phyloP scores from a whole-genome alignment of 2,888 invertebrate species.

The Spicauda simplicius region DNA sequence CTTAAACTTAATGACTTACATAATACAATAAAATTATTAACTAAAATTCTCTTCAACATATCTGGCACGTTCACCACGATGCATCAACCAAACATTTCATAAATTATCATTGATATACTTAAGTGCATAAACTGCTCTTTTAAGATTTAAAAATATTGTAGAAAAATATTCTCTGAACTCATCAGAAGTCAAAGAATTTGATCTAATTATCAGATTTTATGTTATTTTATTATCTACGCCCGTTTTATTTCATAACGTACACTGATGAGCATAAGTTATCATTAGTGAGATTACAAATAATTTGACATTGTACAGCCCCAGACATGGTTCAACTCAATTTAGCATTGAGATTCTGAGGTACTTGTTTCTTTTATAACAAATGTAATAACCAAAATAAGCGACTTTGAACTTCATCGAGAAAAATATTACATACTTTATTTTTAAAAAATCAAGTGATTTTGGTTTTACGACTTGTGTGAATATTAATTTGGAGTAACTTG shows the following conservation, averaged over 20 bases:
- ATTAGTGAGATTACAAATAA: conserved; percentile 70
- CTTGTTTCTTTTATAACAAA: neutral
- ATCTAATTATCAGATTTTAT: conserved; percentile 67
- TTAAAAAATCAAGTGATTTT: neutral
- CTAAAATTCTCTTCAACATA: conserved; percentile 84
- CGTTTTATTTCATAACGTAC: conserved; percentile 58
- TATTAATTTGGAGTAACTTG: too few species aligned
- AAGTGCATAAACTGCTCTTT: conserved; percentile 77
- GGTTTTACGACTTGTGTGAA: neutral
- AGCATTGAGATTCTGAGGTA: conserved; percentile 31
- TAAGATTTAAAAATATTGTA: conserved; percentile 80
- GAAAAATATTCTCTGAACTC: conserved; percentile 83
- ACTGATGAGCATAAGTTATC: conserved; percentile 62
- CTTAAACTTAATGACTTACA: conserved; percentile 85
- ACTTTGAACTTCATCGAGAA: conserved; percentile 29
- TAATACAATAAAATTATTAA: conserved; percentile 84
- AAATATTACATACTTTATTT: neutral
- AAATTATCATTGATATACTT: conserved; percentile 71
- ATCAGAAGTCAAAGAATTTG: conserved; percentile 69
- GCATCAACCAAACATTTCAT: conserved; percentile 78
- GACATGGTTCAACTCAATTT: conserved; percentile 29
- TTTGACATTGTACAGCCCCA: conserved; percentile 27
- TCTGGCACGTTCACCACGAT: conserved; percentile 81
- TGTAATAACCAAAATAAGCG: conserved; percentile 2
- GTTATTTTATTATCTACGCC: conserved; percentile 64